A percentile compares a stretch with the other conserved stretches of the same genome.
phyloP scores from a whole-genome alignment of 2,888 invertebrate species.

The Phortica okadai region DNA sequence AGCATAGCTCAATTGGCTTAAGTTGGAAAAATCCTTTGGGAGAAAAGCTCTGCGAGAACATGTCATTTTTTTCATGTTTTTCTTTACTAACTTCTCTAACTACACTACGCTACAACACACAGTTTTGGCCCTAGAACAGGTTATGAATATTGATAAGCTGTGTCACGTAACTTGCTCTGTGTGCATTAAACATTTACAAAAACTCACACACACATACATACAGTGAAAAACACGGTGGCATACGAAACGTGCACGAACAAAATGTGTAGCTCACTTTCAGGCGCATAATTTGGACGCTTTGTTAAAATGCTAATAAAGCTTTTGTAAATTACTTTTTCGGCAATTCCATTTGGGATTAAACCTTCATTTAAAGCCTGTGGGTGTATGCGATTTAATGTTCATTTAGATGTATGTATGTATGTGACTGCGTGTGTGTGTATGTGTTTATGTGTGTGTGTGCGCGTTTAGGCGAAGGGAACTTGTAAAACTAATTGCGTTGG shows the following conservation, averaged over 20 bases:
- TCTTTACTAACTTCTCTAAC: background rate
- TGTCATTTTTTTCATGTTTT: background rate
- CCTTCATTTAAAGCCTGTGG: conserved; percentile 15
- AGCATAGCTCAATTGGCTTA: background rate
- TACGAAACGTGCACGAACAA: background rate
- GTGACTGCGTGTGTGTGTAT: background rate
- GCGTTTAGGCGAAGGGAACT: background rate
- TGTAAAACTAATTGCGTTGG: conserved; percentile 25
- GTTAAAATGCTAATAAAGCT: conserved; percentile 51
- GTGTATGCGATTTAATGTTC: background rate
- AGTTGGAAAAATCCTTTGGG: conserved; percentile 13
- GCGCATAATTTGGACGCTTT: conserved; percentile 51
- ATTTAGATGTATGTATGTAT: background rate
- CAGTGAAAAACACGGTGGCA: too few species aligned
- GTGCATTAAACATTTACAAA: background rate
- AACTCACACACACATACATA: background rate
- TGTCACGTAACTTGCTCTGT: background rate
- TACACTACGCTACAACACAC: background rate
- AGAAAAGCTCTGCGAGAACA: background rate
- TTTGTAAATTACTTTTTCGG: conserved; percentile 54
- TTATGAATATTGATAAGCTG: conserved; percentile 31
- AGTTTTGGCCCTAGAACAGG: background rate
- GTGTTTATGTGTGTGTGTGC: background rate
- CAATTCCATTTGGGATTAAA: conserved; percentile 60
- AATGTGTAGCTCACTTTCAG: conserved; percentile 17